These are phyloP conservation scores for Teleogryllus occipitalis DNA, from an alignment of 1,140 invertebrate species.

Conservation along the genomic window DNA sequence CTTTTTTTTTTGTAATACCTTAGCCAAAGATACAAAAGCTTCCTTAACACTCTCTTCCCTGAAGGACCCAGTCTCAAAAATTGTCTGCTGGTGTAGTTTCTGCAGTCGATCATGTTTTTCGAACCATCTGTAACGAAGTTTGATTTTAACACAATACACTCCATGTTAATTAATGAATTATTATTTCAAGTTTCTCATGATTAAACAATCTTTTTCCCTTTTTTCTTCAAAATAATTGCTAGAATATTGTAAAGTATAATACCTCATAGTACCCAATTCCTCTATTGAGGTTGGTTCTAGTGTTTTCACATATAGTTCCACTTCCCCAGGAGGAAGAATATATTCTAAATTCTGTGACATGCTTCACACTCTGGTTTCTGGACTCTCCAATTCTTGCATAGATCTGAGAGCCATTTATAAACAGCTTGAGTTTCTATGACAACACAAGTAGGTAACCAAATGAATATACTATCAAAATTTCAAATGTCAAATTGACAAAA, in stretches of 20 bases:
- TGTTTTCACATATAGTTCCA: slow-evolving; percentile 41
- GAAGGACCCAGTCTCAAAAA: slow-evolving; percentile 54
- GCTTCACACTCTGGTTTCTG: background rate
- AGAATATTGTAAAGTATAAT: slow-evolving; percentile 20
- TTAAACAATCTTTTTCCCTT: background rate
- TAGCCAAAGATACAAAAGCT: slow-evolving; percentile 51
- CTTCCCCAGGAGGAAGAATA: slow-evolving; percentile 41
- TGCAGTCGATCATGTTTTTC: slow-evolving; percentile 66
- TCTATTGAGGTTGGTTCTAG: slow-evolving; percentile 37
- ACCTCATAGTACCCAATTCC: slow-evolving; percentile 43
- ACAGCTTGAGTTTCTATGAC: slow-evolving; percentile 25
- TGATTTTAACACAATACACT: background rate
- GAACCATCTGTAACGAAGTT: slow-evolving; percentile 50
- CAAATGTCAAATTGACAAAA: too few relatives aligned
- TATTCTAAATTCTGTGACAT: slow-evolving; percentile 35
- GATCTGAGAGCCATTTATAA: slow-evolving; percentile 34
- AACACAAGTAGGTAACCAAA: too few relatives aligned
- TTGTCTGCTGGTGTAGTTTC: slow-evolving; percentile 69
- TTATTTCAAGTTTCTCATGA: background rate
- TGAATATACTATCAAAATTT: too few relatives aligned
- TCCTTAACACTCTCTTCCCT: slow-evolving; percentile 67
- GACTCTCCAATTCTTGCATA: background rate
- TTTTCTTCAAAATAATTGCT: background rate
- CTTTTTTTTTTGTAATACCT: slow-evolving; percentile 38
- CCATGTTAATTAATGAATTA: background rate